These are phyloP conservation scores for Drosophila villosipedis DNA, from an alignment of 2,888 invertebrate genomes.

Conservation along the genomic window DNA sequence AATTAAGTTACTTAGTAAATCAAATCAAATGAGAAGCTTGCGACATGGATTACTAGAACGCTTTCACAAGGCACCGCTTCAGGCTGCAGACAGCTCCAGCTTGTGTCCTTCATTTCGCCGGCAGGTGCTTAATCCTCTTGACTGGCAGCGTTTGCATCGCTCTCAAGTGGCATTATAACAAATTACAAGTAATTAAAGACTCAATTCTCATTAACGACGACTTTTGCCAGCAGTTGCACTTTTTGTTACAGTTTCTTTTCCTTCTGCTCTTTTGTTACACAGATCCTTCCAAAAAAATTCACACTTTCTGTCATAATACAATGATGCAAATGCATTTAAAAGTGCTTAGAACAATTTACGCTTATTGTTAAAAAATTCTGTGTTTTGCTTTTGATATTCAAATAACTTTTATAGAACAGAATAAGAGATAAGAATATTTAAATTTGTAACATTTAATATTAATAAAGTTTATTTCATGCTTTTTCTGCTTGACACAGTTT, in stretches of 20 bases:
- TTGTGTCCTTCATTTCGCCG: slow-evolving; percentile 14
- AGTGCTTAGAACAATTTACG: not conserved
- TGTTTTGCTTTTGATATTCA: not conserved
- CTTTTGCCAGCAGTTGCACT: slow-evolving; percentile 27
- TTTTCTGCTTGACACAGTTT: not conserved
- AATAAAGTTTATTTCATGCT: not conserved
- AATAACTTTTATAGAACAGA: not conserved
- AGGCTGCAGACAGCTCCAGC: not conserved
- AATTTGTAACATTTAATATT: not conserved
- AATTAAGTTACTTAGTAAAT: slow-evolving; percentile 76
- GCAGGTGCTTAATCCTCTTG: slow-evolving; percentile 54
- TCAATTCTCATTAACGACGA: slow-evolving; percentile 61
- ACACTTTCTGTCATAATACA: not conserved
- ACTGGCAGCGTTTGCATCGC: slow-evolving; percentile 49
- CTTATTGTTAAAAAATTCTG: not conserved
- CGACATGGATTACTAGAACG: slow-evolving; percentile 53
- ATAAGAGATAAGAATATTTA: not conserved
- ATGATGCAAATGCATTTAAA: not conserved
- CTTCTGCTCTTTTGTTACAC: not conserved
- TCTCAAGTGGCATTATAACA: slow-evolving; percentile 80
- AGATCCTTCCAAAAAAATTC: not conserved
- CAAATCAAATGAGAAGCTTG: slow-evolving; percentile 75
- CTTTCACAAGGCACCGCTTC: slow-evolving; percentile 1
- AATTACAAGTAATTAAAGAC: slow-evolving; percentile 79
- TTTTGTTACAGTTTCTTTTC: slow-evolving; percentile 11